These are phyloP conservation scores for Calameuta idolon DNA, from an alignment of 2,888 invertebrate genomes.

Conservation along the genomic window DNA sequence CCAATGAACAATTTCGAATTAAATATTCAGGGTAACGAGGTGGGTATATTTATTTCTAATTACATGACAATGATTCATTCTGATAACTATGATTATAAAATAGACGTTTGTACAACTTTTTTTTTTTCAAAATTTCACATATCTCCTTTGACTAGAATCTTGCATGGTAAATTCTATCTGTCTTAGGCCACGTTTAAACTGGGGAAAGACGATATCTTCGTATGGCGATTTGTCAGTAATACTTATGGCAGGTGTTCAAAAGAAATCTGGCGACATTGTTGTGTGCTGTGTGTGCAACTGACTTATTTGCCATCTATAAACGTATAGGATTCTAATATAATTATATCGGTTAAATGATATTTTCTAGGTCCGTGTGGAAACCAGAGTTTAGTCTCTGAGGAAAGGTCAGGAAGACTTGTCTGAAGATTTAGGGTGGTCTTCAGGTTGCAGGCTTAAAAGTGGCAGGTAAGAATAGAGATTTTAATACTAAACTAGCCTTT, in stretches of 20 bases:
- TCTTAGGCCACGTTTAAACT: neutral
- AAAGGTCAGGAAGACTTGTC: neutral
- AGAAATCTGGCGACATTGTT: neutral
- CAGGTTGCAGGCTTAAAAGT: neutral
- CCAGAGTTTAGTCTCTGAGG: neutral
- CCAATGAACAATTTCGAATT: neutral
- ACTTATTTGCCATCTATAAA: neutral
- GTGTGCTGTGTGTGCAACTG: neutral
- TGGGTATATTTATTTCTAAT: neutral
- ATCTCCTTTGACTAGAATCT: neutral
- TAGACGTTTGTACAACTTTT: neutral
- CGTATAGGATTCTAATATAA: neutral
- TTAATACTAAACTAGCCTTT: slow-evolving; percentile 6
- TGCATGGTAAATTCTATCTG: neutral
- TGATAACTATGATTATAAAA: neutral
- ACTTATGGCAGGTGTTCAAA: neutral
- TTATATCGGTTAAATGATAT: neutral
- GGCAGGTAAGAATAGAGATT: slow-evolving; percentile 7
- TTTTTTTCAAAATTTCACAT: neutral
- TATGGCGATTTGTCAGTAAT: neutral
- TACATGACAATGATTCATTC: neutral
- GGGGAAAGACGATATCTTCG: neutral
- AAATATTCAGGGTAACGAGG: neutral
- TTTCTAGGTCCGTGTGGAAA: neutral
- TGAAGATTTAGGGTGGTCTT: neutral